phyloP scores from a whole-genome alignment of 2,113 vertebrate genomes.

The Amazona vittata region DNA sequence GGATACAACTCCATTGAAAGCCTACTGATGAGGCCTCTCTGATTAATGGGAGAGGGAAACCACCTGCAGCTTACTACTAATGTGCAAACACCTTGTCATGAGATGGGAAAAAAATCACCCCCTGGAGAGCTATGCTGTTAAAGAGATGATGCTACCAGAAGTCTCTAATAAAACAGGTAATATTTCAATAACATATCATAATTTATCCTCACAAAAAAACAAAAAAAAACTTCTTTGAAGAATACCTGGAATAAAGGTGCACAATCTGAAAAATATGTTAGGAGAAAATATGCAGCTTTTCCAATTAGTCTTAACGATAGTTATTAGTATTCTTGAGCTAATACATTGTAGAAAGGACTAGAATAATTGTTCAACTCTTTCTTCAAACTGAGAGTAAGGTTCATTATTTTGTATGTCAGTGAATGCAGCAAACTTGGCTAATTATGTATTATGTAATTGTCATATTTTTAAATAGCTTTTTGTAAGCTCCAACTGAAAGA shows the following conservation, averaged over 20 bases:
- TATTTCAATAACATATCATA: background rate
- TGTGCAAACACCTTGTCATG: background rate
- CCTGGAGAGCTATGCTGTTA: background rate
- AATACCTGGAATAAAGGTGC: background rate
- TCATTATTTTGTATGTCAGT: slow-evolving; percentile 8
- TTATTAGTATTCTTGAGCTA: background rate
- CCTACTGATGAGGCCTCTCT: background rate
- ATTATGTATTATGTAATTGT: slow-evolving; percentile 63
- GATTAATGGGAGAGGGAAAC: background rate
- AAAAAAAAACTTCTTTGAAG: background rate
- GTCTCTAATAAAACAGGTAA: background rate
- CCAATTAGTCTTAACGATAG: background rate
- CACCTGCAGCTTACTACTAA: background rate
- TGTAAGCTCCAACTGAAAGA: background rate
- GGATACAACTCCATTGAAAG: background rate
- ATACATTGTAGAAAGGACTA: background rate
- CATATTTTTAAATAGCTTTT: slow-evolving; percentile 37
- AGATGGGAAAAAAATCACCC: background rate
- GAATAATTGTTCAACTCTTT: background rate
- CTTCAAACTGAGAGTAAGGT: background rate
- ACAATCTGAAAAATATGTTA: background rate
- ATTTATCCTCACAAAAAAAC: background rate
- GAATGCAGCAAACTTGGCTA: slow-evolving; percentile 20
- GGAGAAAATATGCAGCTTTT: background rate
- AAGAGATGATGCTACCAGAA: background rate